Evolutionary conservation across 1,140 invertebrate species (phyloP), one percentile per base, ranked within the genome.

Genomic region (Pogonomyrmex californicus): DNA sequence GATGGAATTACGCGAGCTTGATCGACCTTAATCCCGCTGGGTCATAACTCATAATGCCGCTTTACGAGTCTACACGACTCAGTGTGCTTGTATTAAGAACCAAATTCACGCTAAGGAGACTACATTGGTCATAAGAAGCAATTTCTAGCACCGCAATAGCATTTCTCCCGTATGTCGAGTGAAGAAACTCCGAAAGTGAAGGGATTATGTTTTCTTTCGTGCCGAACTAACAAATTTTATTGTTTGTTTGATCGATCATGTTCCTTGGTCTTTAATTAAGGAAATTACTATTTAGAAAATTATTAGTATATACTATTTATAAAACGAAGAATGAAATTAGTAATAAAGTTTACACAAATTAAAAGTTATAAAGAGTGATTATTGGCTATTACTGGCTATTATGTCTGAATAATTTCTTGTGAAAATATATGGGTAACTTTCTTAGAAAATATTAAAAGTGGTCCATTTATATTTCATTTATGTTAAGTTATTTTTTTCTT

Each of bases 31-130:
- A 93, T 93, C 83, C 89, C 51, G 77, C 73, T 63, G 47, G 66
- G 82, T 92, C 91, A 89, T 94, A 92, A 93, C 91, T 93, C 91
- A 92, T 93, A 93, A 94, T 86, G 85, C 75, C 62, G 78, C 33
- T 93, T 94, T 94, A 94, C 91, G 92, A 94, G 85, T 87, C 88
- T 87, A 56, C 75, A 90, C 87, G 78, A 91, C 71, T 89, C 36
- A 41, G 47, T 71, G 70, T 65, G 54, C 60, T 63, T 49, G 75
- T 70, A 79, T 89, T 90, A 87, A 90, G 86, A 56, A 66, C 79
- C 68, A 56, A 90, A 86, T 91, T 90, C 62, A 30, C 75, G 70
- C 75, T 63, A 66, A 41, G 33, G 47, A 56, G 62, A 51, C 41
- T 82, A 36, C 66, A 85, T 91, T 91, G 87, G 85, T 66, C 44